A percentile compares a stretch with the other conserved stretches of the same genome.
phyloP scores from a whole-genome alignment of 2,113 vertebrate species.

The Zosterops japonicus region DNA sequence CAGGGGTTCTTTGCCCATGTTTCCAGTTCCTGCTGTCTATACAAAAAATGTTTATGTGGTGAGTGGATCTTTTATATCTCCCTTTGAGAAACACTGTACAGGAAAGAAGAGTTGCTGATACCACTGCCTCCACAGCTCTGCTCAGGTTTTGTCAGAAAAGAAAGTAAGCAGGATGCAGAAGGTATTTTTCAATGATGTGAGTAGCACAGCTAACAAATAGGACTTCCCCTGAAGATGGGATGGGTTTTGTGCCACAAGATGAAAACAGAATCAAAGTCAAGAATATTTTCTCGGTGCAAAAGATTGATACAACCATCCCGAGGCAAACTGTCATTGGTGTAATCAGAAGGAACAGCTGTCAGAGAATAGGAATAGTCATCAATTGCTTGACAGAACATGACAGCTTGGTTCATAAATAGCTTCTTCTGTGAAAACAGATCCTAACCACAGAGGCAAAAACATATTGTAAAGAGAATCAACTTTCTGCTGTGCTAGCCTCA shows the following conservation, averaged over 20 bases:
- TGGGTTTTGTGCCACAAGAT: not conserved
- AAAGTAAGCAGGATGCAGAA: not conserved
- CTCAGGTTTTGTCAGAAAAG: not conserved
- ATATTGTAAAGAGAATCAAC: constrained; percentile 39
- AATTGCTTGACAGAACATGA: constrained; percentile 37
- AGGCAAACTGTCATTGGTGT: constrained; percentile 16
- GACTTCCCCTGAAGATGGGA: not conserved
- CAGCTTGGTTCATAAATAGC: constrained; percentile 57
- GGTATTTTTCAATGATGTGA: not conserved
- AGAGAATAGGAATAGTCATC: constrained; percentile 22
- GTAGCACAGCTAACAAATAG: not conserved
- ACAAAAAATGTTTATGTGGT: not conserved
- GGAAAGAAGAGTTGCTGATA: not conserved
- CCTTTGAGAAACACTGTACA: not conserved
- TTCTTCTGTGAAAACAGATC: constrained; percentile 38
- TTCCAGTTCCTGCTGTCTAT: not conserved
- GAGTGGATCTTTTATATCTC: not conserved
- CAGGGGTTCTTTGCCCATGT: not conserved
- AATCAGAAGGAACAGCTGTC: constrained; percentile 16
- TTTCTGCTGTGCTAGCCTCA: constrained; percentile 38
- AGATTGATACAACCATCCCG: not conserved
- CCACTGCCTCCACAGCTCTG: not conserved
- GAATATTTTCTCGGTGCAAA: not conserved
- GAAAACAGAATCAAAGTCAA: not conserved
- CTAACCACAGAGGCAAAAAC: constrained; percentile 21